A percentile compares a stretch with the other conserved stretches of the same genome.
Evolutionary conservation across 2,113 vertebrate genomes (phyloP).

Genomic region (Sphyrna mokarran): DNA sequence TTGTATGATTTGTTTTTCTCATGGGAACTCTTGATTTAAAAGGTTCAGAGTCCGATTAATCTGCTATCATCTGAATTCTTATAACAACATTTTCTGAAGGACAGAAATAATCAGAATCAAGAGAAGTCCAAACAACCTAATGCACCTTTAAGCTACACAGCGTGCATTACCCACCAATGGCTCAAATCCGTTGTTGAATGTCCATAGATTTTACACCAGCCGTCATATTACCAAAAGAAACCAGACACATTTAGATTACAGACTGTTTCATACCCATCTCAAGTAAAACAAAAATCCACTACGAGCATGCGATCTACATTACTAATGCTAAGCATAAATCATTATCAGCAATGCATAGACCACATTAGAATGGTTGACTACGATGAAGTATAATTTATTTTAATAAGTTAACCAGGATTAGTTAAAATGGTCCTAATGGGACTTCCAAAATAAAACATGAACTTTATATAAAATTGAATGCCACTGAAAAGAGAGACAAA

Average conservation of each 20-base stretch:
- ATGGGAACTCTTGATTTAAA: neutral
- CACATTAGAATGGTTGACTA: neutral
- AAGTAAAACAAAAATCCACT: neutral
- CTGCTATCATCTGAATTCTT: neutral
- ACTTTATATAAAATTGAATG: neutral
- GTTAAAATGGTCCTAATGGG: neutral
- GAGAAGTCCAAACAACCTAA: neutral
- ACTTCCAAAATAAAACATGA: neutral
- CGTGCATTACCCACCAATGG: neutral
- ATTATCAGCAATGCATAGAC: neutral
- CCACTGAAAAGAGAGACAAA: no score
- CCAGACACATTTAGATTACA: neutral
- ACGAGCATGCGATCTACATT: neutral
- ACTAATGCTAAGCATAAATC: neutral
- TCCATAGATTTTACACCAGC: neutral
- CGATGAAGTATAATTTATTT: neutral
- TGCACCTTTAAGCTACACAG: neutral
- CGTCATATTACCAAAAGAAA: neutral
- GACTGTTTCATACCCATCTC: neutral
- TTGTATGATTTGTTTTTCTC: neutral
- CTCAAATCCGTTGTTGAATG: neutral
- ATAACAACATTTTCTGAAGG: neutral
- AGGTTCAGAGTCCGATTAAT: neutral
- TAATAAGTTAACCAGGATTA: neutral
- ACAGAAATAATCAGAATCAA: neutral